phyloP scores from a whole-genome alignment of 2,113 vertebrate genomes.

The Myrmophylax atrothorax region DNA sequence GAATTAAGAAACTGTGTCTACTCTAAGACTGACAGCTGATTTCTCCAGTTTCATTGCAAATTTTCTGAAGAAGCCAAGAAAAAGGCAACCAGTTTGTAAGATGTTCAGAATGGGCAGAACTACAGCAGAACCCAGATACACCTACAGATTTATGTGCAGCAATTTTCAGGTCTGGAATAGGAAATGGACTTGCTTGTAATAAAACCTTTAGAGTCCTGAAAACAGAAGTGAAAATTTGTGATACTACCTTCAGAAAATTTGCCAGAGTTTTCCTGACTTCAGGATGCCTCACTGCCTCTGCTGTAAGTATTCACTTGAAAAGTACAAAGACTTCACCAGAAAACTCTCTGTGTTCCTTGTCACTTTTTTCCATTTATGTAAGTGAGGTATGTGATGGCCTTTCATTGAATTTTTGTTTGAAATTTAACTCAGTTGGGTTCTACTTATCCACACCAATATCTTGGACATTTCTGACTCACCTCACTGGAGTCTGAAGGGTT shows the following conservation, averaged over 20 bases:
- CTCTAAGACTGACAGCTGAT: not conserved
- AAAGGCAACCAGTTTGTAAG: not conserved
- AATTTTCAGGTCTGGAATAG: not conserved
- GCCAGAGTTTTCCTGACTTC: not conserved
- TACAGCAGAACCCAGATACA: not conserved
- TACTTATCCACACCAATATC: not conserved
- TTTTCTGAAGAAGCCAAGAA: not conserved
- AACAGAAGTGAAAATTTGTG: not conserved
- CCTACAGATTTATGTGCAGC: not conserved
- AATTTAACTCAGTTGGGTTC: not conserved
- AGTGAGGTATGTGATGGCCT: not conserved
- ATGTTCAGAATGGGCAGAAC: not conserved
- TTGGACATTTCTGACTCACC: not conserved
- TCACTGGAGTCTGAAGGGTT: not conserved
- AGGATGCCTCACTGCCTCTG: not conserved
- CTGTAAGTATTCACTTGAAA: not conserved
- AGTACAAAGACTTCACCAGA: not conserved
- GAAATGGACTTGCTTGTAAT: not conserved
- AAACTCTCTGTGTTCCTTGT: not conserved
- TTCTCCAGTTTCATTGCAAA: not conserved
- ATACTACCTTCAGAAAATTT: not conserved
- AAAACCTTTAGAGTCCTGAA: not conserved
- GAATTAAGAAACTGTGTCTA: not conserved
- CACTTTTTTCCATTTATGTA: not conserved
- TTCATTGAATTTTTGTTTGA: not conserved